These are phyloP conservation scores for Phorcus lineatus DNA, from an alignment of 2,888 invertebrate species.

Conservation along the genomic window DNA sequence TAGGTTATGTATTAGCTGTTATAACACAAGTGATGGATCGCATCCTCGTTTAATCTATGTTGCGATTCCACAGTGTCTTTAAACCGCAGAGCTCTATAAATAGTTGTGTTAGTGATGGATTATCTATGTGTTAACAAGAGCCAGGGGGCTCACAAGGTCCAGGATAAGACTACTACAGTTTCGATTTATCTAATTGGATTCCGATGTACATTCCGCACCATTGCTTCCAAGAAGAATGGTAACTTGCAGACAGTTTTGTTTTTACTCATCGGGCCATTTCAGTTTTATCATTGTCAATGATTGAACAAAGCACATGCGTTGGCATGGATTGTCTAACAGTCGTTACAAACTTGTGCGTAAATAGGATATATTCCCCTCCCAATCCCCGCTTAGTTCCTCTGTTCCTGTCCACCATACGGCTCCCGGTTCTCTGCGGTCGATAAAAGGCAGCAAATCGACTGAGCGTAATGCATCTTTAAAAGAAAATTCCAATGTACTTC, in stretches of 20 bases:
- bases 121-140: slow-evolving; percentile 5
- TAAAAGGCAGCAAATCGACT: neutral
- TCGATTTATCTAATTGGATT: slow-evolving; percentile 24
- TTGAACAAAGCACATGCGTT: no score
- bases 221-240: neutral
- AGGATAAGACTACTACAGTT: neutral
- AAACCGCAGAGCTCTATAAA: neutral
- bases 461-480: neutral
- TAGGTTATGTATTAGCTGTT: no score
- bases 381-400: no score
- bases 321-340: no score
- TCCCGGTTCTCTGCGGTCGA: slow-evolving; percentile 13
- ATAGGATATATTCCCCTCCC: no score
- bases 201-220: slow-evolving; percentile 3
- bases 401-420: neutral
- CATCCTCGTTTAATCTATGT: neutral
- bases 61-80: neutral
- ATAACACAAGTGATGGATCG: neutral
- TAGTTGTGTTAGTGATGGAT: neutral
- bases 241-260: neutral
- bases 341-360: no score
- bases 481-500: neutral
- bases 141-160: neutral
- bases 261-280: neutral
- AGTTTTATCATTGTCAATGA: no score